A percentile compares a stretch with the other conserved stretches of the same genome.
phyloP scores from a whole-genome alignment of 2,797 vertebrate species.

The Melopsittacus undulatus region DNA sequence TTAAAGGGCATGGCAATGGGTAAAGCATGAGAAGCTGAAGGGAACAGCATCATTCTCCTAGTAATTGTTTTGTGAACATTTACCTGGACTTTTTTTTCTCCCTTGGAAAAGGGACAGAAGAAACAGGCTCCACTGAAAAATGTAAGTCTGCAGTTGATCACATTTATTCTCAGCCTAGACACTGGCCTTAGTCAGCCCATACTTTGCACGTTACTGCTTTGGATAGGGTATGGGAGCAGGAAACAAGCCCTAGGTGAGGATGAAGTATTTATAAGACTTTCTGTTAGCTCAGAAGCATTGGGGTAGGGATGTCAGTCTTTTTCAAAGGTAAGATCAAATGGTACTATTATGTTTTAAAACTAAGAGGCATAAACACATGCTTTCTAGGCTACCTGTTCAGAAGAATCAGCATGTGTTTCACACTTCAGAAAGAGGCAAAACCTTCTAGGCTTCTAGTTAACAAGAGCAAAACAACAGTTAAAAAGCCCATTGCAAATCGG shows the following conservation, averaged over 20 bases:
- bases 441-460: background rate
- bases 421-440: background rate
- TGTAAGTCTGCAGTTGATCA: background rate
- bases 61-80: background rate
- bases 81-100: background rate
- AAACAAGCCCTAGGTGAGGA: background rate
- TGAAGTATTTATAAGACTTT: constrained; percentile 10
- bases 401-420: background rate
- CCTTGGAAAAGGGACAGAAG: background rate
- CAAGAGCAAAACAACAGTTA: background rate
- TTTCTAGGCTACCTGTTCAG: constrained; percentile 21
- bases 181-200: background rate
- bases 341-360: background rate
- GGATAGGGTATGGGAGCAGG: background rate
- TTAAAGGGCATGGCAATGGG: background rate
- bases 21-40: background rate
- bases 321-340: background rate
- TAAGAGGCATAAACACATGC: background rate
- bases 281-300: background rate
- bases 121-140: background rate
- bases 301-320: background rate
- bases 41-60: background rate
- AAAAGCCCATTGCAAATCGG: background rate
- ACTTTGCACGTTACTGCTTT: constrained; percentile 19
- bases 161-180: background rate